Conservation (phyloP, 2,888 invertebrate species). For the Pachymerium ferrugineum region DNA sequence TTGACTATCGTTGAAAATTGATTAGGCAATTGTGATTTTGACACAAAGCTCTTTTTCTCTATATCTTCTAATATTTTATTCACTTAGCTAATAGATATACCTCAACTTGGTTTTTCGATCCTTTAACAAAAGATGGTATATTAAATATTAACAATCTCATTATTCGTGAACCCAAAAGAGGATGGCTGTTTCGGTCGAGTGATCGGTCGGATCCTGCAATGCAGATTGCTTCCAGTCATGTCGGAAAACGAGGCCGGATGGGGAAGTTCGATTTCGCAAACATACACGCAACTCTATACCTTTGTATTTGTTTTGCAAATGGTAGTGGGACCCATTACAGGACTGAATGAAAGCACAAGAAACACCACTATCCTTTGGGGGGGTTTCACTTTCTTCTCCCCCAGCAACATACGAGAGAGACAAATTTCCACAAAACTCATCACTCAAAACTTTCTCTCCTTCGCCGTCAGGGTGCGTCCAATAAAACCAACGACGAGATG, state of each 20-base stretch:
- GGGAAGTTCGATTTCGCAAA: conserved; percentile 23
- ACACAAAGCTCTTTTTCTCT: too few species aligned
- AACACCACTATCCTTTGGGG: neutral
- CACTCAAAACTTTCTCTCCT: neutral
- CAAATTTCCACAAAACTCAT: neutral
- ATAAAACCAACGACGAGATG: too few species aligned
- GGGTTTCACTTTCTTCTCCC: conserved; percentile 6
- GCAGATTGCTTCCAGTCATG: conserved; percentile 7
- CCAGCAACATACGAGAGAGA: neutral
- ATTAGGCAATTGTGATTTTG: too few species aligned
- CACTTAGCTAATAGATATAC: too few species aligned
- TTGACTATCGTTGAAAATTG: too few species aligned
- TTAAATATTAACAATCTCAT: neutral
- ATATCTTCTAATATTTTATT: too few species aligned
- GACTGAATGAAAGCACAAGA: neutral
- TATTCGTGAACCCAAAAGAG: neutral
- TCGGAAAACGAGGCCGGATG: conserved; percentile 15
- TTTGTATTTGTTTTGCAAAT: conserved; percentile 19
- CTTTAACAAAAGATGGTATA: too few species aligned
- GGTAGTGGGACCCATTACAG: conserved; percentile 17
- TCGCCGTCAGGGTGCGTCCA: too few species aligned
- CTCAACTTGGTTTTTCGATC: too few species aligned
- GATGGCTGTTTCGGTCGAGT: neutral
- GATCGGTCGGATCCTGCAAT: conserved; percentile 10
- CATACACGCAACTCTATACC: conserved; percentile 20